These are phyloP conservation scores for Protophormia terraenovae DNA, from an alignment of 2,888 invertebrate species.

Conservation along the genomic window DNA sequence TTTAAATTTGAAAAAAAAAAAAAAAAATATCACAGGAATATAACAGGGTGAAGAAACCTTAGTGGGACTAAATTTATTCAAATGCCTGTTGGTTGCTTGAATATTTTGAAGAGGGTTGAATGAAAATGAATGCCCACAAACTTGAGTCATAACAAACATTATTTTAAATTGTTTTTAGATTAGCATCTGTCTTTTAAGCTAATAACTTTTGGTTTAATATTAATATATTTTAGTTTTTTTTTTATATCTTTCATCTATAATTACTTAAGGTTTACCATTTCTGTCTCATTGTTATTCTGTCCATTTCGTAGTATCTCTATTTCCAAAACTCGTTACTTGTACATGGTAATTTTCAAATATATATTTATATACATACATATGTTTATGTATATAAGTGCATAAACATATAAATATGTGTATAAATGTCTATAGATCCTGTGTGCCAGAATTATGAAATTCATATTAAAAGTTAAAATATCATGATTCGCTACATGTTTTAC, in stretches of 20 bases:
- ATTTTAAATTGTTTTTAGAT: too few relatives aligned
- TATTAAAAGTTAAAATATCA: slow-evolving; percentile 42
- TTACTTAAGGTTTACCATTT: neutral
- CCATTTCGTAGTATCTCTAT: neutral
- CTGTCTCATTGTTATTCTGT: slow-evolving; percentile 7
- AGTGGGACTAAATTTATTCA: neutral
- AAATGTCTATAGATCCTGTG: neutral
- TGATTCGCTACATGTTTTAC: slow-evolving; percentile 37
- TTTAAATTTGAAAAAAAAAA: slow-evolving; percentile 15
- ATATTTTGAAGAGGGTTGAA: too few relatives aligned
- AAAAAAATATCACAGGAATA: neutral
- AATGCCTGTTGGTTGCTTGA: neutral
- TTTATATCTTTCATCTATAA: too few relatives aligned
- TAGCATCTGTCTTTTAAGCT: too few relatives aligned
- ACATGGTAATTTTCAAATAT: slow-evolving; percentile 11
- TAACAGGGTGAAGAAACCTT: slow-evolving; percentile 15
- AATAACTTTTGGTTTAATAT: too few relatives aligned
- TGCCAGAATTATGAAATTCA: slow-evolving; percentile 35
- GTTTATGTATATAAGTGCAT: neutral
- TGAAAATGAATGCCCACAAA: too few relatives aligned
- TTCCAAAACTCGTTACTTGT: slow-evolving; percentile 21
- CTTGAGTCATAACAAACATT: too few relatives aligned
- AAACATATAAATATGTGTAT: neutral
- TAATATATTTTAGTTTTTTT: too few relatives aligned
- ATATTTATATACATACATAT: neutral